Conservation (phyloP, 2,113 vertebrate genomes). For the Eurypyga helias region DNA sequence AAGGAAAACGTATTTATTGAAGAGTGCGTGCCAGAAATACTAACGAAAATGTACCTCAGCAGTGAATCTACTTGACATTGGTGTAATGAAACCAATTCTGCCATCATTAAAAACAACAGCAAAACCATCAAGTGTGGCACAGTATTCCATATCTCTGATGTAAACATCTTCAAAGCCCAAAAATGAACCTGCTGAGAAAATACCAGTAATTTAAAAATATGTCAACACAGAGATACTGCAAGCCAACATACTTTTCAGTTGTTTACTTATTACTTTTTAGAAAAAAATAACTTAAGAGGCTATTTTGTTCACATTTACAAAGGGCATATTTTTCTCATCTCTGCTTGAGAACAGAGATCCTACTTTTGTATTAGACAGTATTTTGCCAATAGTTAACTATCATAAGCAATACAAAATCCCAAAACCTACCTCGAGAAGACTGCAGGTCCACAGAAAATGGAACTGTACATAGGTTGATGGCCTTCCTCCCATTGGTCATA, state of each 20-base stretch:
- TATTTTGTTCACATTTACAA: not conserved
- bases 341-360: not conserved
- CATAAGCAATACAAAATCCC: rapidly evolving
- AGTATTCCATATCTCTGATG: conserved; percentile 93
- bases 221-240: not conserved
- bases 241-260: not conserved
- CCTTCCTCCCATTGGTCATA: conserved; percentile 91
- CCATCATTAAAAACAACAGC: conserved; percentile 96
- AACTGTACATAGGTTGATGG: conserved; percentile 91
- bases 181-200: conserved; percentile 85
- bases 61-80: conserved; percentile 87
- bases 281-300: not conserved
- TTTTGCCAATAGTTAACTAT: not conserved
- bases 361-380: not conserved
- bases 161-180: conserved; percentile 88
- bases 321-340: not conserved
- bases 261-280: not conserved
- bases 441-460: conserved; percentile 96
- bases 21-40: not conserved
- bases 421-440: conserved; percentile 89
- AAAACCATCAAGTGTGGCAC: conserved; percentile 93
- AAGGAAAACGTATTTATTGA: not conserved
- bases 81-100: conserved; percentile 94
- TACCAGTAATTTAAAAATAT: not conserved
- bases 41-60: conserved; percentile 83